Conservation (phyloP, 2,888 invertebrate species). For the Glyphotaelius pellucidus region DNA sequence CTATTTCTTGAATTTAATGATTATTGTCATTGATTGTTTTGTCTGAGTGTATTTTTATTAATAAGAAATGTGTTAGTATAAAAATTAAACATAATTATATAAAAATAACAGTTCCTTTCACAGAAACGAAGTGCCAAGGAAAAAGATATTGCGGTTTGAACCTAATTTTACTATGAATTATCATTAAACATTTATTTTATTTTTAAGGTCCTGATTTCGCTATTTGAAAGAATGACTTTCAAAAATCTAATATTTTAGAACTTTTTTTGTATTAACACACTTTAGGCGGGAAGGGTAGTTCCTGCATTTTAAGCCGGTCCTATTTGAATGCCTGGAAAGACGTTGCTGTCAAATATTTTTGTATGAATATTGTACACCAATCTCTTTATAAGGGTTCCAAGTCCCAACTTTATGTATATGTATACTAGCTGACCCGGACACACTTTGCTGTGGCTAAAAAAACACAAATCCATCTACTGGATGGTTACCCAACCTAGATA, state of each 20-base stretch:
- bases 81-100: constrained; percentile 16
- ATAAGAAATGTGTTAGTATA: constrained; percentile 28
- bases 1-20: constrained; percentile 18
- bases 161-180: not conserved
- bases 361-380: too few relatives aligned
- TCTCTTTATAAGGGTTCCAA: too few relatives aligned
- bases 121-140: constrained; percentile 61
- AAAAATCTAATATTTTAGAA: not conserved
- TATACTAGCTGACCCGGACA: too few relatives aligned
- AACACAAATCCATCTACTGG: too few relatives aligned
- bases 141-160: not conserved
- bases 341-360: too few relatives aligned
- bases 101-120: constrained; percentile 56
- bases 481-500: too few relatives aligned
- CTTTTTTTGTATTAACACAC: not conserved
- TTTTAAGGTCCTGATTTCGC: not conserved
- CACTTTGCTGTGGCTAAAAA: too few relatives aligned
- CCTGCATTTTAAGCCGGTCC: too few relatives aligned
- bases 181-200: not conserved
- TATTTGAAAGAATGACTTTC: not conserved
- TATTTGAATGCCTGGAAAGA: too few relatives aligned
- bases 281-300: too few relatives aligned
- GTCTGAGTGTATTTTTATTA: constrained; percentile 8
- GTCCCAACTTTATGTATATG: too few relatives aligned
- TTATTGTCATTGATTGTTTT: constrained; percentile 33